phyloP scores from a whole-genome alignment of 1,140 invertebrate species.

The Caenorhabditis latens region DNA sequence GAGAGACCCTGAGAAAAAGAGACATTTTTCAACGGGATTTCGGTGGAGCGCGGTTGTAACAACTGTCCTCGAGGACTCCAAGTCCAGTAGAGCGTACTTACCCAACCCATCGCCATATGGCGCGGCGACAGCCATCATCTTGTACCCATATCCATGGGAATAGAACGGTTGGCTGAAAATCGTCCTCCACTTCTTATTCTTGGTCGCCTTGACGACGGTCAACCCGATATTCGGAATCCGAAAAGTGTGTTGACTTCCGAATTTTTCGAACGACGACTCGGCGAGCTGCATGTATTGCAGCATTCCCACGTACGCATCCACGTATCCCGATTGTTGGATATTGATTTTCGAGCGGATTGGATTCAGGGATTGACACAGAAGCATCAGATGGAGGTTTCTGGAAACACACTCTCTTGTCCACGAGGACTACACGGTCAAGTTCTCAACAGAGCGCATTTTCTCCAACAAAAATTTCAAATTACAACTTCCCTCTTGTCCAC shows the following conservation, averaged over 20 bases:
- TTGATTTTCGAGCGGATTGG: slow-evolving; percentile 15
- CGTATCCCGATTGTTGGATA: slow-evolving; percentile 31
- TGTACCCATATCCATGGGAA: slow-evolving; percentile 56
- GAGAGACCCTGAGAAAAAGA: too few relatives aligned
- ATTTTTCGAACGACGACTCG: slow-evolving; percentile 4
- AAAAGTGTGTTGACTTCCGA: slow-evolving; percentile 36
- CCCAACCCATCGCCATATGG: slow-evolving; percentile 43
- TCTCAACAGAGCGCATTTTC: too few relatives aligned
- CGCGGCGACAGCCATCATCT: slow-evolving; percentile 35
- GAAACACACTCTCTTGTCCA: too few relatives aligned
- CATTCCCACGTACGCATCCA: neutral
- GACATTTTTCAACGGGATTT: too few relatives aligned
- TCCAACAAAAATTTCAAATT: too few relatives aligned
- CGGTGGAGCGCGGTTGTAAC: too few relatives aligned
- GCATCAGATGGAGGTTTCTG: slow-evolving; percentile 40
- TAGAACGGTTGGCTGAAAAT: slow-evolving; percentile 51
- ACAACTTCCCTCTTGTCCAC: too few relatives aligned
- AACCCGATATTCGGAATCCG: slow-evolving; percentile 38
- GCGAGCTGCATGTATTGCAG: neutral
- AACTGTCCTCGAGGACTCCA: too few relatives aligned
- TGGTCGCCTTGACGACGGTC: neutral
- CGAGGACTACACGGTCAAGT: too few relatives aligned
- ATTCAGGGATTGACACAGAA: slow-evolving; percentile 6
- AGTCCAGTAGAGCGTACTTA: neutral
- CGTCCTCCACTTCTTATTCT: slow-evolving; percentile 15